Base-by-base conservation (phyloP, 2,888 invertebrate genomes). In the Lapara coniferarum region DNA sequence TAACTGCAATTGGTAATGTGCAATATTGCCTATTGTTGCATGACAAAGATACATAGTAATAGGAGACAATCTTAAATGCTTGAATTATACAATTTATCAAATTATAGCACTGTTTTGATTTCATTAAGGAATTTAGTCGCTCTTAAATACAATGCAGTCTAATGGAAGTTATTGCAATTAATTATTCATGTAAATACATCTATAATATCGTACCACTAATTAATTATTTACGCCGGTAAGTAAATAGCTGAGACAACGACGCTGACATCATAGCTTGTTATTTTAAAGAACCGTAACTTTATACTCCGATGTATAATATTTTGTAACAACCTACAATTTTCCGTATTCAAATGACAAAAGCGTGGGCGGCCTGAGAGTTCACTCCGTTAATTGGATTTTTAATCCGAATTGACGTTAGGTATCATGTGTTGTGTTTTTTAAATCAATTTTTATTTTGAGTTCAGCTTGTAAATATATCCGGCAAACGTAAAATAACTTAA, bases 11-110 rank as follows among this genome's bases (percentile, higher is more conserved):
- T 90, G 90, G 86, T 88, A 88, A 82, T 77, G 84, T 86, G 89
- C 89, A 90, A 87, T 88, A 89, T 87, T 80, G 80, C 83, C 87
- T 83, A 89, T 92, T 91, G 90, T 91, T 87, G 89, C 87, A 80
- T 86, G 91, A 91, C 92, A 89, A 84, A 89, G 91, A 91, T 85
- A 90, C 90, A 89, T 88, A 88, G 87, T 87, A 84, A 84, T 84
- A 86, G 86, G 87, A 81, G 84, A 80, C 85, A 83, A 88, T 87
- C 86, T 87, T 89, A 89, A 90, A 88, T 87, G 87, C 85, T 89
- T 85, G 84, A 89, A 86, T 89, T 88, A 85, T 82, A 88, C 85
- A 85, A 90, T 89, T 88, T 88, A 87, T 88, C 86, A 86, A 80
- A 82, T 84, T 81, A 85, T 80, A 79, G 81, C 77, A 80, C 82